These are phyloP conservation scores for Catagonus wagneri DNA, from an alignment of 2,113 vertebrate genomes.

Conservation along the genomic window DNA sequence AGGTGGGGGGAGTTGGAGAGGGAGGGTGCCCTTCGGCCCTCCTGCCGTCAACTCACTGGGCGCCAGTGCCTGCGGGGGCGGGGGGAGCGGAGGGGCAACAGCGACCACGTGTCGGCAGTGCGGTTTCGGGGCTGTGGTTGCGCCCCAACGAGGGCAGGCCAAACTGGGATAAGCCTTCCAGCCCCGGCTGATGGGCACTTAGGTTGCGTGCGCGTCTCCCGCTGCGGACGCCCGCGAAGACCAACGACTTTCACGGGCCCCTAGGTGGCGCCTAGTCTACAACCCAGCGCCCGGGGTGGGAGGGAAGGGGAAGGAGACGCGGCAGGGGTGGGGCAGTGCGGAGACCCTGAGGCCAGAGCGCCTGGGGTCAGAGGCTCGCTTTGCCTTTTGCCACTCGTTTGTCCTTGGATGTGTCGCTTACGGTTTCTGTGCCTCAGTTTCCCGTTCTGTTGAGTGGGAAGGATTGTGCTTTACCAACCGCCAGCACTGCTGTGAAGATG, in stretches of 20 bases:
- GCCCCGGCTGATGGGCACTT: background rate
- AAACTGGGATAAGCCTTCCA: background rate
- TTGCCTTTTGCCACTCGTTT: background rate
- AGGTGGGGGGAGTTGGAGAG: rapidly evolving
- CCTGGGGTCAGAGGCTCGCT: background rate
- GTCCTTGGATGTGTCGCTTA: background rate
- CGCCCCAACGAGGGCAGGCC: background rate
- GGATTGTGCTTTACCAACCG: no score
- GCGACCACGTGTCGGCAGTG: rapidly evolving
- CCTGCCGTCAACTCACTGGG: no score
- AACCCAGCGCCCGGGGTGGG: rapidly evolving
- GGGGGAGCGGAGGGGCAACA: background rate
- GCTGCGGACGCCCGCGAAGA: background rate
- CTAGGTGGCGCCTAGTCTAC: rapidly evolving
- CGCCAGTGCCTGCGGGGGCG: background rate
- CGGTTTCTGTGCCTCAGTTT: background rate
- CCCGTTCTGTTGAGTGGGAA: background rate
- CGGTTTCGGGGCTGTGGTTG: no score
- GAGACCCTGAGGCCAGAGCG: background rate
- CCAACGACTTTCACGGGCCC: background rate
- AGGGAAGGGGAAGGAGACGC: no score
- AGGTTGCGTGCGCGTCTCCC: no score
- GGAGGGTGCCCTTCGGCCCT: background rate
- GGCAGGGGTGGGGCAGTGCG: background rate
- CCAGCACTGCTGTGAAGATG: background rate